These are phyloP conservation scores for Peromyscus maniculatus DNA, from an alignment of 2,113 vertebrate genomes.

Conservation along the genomic window DNA sequence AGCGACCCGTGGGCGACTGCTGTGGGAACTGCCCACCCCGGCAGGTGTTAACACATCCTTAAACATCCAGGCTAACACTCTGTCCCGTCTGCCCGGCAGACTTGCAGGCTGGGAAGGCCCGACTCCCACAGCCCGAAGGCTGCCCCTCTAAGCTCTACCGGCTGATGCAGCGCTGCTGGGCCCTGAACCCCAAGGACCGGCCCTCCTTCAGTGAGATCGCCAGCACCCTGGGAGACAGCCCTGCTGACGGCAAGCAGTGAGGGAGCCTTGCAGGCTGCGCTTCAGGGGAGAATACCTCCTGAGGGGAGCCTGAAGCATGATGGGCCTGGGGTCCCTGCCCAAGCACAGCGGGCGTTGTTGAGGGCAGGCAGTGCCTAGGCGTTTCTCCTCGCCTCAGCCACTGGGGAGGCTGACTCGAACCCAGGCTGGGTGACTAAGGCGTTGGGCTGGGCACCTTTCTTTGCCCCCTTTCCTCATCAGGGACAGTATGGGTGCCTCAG, in stretches of 20 bases:
- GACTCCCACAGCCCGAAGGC: conserved; percentile 91
- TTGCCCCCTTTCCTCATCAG: conserved; percentile 69
- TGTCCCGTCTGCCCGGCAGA: conserved; percentile 82
- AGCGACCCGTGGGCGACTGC: not conserved
- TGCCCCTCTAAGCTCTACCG: conserved; percentile 95
- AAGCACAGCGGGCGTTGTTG: conserved; percentile 35
- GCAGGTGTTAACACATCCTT: not conserved
- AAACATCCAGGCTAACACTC: not conserved
- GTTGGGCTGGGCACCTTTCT: conserved; percentile 71
- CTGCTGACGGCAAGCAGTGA: conserved; percentile 96
- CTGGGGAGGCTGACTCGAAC: conserved; percentile 16
- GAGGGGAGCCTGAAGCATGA: conserved; percentile 65
- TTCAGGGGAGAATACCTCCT: conserved; percentile 43
- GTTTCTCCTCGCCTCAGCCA: conserved; percentile 16
- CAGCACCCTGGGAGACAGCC: conserved; percentile 91
- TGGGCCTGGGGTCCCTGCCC: not conserved
- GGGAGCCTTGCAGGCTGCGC: conserved; percentile 63
- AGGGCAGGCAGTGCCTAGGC: conserved; percentile 60
- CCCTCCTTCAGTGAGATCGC: conserved; percentile 96
- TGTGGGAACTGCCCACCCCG: not conserved
- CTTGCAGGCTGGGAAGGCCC: conserved; percentile 92
- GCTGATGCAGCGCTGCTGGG: conserved; percentile 97
- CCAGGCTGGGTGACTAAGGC: conserved; percentile 38
- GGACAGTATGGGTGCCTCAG: conserved; percentile 86
- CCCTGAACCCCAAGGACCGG: conserved; percentile 95